Percentiles rank a stretch among this genome's conserved stretches.
Conservation (phyloP, 2,797 vertebrate genomes). For the Triplophysa yarkandensis region DNA sequence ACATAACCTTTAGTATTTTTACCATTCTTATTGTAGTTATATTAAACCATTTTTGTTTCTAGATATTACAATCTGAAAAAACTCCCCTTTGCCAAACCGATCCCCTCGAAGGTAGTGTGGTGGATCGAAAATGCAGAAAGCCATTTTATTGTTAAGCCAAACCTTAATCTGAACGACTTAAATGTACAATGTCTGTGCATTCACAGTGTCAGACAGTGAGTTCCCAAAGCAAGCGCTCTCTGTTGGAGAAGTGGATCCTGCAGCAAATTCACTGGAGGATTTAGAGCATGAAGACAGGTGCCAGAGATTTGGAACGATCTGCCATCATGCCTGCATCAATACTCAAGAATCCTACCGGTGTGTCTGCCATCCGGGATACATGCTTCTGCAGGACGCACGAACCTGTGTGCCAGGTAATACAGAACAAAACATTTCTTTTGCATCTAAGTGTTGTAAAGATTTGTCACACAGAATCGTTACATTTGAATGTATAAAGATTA, state of each 20-base stretch:
- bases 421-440: no score
- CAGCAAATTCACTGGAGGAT: conserved; percentile 80
- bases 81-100: neutral
- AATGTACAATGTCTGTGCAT: neutral
- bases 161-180: neutral
- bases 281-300: conserved; percentile 84
- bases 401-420: conserved; percentile 81
- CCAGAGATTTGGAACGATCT: conserved; percentile 76
- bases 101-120: neutral
- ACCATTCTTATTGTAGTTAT: neutral
- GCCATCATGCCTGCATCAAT: conserved; percentile 80
- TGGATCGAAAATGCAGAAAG: neutral
- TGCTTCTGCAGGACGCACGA: conserved; percentile 80
- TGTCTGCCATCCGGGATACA: conserved; percentile 82
- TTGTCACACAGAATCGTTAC: no score
- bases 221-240: conserved; percentile 81
- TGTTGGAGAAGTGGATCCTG: conserved; percentile 74
- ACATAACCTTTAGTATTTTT: neutral
- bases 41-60: neutral
- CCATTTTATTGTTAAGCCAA: neutral
- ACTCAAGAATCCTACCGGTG: conserved; percentile 85
- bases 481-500: neutral
- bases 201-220: conserved; percentile 78
- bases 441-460: no score
- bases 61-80: neutral